phyloP scores from a whole-genome alignment of 2,113 vertebrate genomes.

The Seriola dumerili region DNA sequence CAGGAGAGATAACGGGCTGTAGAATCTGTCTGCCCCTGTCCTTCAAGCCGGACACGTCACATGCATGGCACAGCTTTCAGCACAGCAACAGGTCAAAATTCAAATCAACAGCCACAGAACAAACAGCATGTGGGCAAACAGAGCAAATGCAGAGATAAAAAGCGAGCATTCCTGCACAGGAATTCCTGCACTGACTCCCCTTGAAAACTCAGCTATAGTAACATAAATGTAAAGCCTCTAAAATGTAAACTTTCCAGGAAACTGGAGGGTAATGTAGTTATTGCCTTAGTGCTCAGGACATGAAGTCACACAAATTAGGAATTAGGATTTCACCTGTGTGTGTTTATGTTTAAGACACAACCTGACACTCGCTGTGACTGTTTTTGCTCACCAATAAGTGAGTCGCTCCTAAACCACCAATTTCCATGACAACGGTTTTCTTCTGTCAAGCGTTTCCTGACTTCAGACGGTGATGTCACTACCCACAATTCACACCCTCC shows the following conservation, averaged over 20 bases:
- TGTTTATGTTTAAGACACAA: background rate
- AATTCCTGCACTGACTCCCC: constrained; percentile 37
- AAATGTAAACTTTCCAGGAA: background rate
- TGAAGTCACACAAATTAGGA: background rate
- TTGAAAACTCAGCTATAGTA: background rate
- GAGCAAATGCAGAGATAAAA: constrained; percentile 45
- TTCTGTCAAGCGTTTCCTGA: constrained; percentile 48
- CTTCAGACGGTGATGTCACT: constrained; percentile 52
- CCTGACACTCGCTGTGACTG: background rate
- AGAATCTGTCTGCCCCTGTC: constrained; percentile 45
- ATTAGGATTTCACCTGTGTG: background rate
- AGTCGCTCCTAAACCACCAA: constrained; percentile 16
- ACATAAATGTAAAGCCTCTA: background rate
- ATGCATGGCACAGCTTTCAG: constrained; percentile 31
- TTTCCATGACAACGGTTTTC: constrained; percentile 44
- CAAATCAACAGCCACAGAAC: constrained; percentile 63
- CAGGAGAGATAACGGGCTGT: constrained; percentile 27
- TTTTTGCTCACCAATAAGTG: background rate
- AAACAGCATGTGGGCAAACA: constrained; percentile 73
- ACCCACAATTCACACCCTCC: constrained; percentile 16
- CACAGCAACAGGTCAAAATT: constrained; percentile 81
- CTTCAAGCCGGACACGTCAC: constrained; percentile 48
- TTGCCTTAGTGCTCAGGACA: background rate
- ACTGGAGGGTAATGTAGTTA: background rate
- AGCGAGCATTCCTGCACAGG: constrained; percentile 60